Base-by-base conservation (phyloP, 2,797 vertebrate genomes). In the Xerus rutilus region DNA sequence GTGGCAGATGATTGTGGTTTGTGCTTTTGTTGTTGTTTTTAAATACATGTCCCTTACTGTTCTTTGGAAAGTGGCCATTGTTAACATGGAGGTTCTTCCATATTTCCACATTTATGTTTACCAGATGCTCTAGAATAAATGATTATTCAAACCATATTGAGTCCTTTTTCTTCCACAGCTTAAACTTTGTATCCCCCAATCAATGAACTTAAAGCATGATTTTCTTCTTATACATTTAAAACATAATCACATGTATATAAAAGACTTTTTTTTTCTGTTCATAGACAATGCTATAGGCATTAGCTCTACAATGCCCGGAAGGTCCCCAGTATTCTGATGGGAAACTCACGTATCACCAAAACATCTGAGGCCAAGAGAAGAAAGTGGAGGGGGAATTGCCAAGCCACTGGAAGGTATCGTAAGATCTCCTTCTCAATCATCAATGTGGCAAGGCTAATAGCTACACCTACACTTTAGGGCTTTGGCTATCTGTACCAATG, bases 91-190 rank as follows among this genome's bases (percentile, higher is more conserved):
- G 35, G 54, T 79, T 96, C 85, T 96, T 73, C 70, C 70, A 59
- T 93, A 86, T 72, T 96, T 96, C 70, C 89, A 96, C 95, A 92
- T 96, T 96, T 94, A 95, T 95, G 92, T 82, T 93, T 96, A 82
- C 97, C 97, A 98, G 93, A 97, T 96, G 97, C 94, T 78, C 25
- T 74, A 86, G 30, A 94, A 90, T 72, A 93, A 96, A 97, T 93
- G 92, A 89, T 90, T 85, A 96, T 93, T 97, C 57, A 93, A 97
- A 98, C 96, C 96, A 96, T 93, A 97, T 47, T 96, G 65, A 86
- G 79, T 89, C 35, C 32, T 78, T 94, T 89, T 89, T 82, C 86
- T 79, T 85, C 76, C 32, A 77, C 73, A 96, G 59, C 52, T 94
- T 87, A 85, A 97, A 67, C 70, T 95, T 96, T 65, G 28, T 52